Percentiles rank a stretch among this genome's conserved stretches.
Conservation (phyloP, 1,140 invertebrate species). For the Paralvinella palmiformis region DNA sequence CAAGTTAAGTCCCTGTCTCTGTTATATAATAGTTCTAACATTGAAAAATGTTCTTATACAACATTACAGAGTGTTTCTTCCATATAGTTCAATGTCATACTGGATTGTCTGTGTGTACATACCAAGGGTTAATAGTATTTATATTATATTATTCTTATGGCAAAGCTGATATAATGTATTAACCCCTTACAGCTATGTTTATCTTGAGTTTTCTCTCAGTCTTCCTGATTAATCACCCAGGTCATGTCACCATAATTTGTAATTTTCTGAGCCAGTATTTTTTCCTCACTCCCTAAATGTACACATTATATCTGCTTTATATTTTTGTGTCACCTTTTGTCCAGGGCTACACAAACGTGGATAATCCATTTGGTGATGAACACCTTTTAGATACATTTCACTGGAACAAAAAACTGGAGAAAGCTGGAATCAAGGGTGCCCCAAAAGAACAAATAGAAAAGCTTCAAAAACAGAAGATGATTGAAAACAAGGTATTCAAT, state of each 20-base stretch:
- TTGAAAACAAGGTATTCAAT: slow-evolving; percentile 81
- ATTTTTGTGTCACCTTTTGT: background rate
- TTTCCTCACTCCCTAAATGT: background rate
- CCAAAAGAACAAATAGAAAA: slow-evolving; percentile 77
- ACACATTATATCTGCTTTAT: background rate
- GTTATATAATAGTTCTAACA: background rate
- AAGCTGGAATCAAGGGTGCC: slow-evolving; percentile 80
- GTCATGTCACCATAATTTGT: too few species aligned
- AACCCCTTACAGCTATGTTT: background rate
- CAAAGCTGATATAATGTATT: background rate
- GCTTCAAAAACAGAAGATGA: slow-evolving; percentile 76
- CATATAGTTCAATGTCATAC: background rate
- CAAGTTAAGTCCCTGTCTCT: background rate
- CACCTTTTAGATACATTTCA: slow-evolving; percentile 89
- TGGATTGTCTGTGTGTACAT: background rate
- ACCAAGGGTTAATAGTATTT: background rate
- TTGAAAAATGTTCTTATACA: background rate
- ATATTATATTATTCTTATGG: too few species aligned
- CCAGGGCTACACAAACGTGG: slow-evolving; percentile 88
- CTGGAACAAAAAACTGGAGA: slow-evolving; percentile 93
- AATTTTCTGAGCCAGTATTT: too few species aligned
- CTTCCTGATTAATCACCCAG: too few species aligned
- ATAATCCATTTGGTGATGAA: slow-evolving; percentile 98
- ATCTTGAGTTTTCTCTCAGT: slow-evolving; percentile 4
- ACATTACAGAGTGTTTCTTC: background rate